Base-by-base conservation (phyloP, 2,797 vertebrate genomes). In the Eulemur albifrons region DNA sequence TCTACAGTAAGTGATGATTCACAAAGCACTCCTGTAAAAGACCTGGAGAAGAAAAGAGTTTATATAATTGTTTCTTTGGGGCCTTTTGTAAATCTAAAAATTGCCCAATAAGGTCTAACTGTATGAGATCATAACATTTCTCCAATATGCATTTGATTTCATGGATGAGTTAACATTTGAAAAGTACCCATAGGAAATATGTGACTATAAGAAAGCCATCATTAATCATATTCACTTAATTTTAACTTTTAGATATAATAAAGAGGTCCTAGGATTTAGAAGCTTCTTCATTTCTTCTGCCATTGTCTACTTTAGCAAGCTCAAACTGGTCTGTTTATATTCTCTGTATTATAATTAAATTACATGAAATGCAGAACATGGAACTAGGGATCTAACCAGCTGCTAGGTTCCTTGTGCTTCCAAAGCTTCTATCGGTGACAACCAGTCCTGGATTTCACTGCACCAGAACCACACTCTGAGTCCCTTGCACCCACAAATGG, bases 101-200 rank as follows among this genome's bases (percentile, higher is more conserved):
- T 85, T 92, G 73, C 10, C 48, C 48, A 85, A 4, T 54, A 57
- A 43, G 18, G 17, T 80, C 32, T 88, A 88, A 85, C 38, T 76
- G 0, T 57, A 76, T 0, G 50, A 89, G 21, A 40, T 77, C 57
- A 73, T 91, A 92, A 77, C 82, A 70, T 61, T 81, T 93, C 52
- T 14, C 2, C 20, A 82, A 32, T n/a, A 73, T 83, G 15, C 38
- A 73, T 81, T 93, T 92, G 35, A 96, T 96, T 96, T 90, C 40
- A 82, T 59, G 32, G 7, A 88, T 27, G 43, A 94, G 5, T 50
- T 75, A 67, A 40, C 35, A 45, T 86, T 63, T 54, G 30, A 90
- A 48, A 93, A 75, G 40, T 79, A 82, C 3, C 30, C 9, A 38
- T 25, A 79, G 45, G 67, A 88, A 93, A 86, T 79, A 95, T 70